Conservation (phyloP, 2,113 vertebrate genomes). For the Isichthys henryi region DNA sequence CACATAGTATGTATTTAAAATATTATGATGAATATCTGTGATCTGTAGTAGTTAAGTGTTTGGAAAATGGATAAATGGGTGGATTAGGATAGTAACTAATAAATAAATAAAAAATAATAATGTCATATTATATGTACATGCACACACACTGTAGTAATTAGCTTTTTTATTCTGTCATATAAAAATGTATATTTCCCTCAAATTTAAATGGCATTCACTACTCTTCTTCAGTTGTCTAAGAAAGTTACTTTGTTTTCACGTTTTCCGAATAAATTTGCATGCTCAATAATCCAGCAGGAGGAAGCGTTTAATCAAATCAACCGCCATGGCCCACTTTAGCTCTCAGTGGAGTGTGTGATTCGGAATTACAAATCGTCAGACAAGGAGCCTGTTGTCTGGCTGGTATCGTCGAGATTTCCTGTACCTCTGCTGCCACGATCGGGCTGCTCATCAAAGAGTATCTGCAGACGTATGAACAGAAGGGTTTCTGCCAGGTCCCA, state of each 20-base stretch:
- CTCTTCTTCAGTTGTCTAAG: constrained; percentile 18
- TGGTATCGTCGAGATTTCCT: constrained; percentile 48
- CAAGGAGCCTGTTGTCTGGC: constrained; percentile 32
- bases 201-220: constrained; percentile 21
- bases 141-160: not conserved
- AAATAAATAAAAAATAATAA: not conserved
- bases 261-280: constrained; percentile 29
- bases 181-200: constrained; percentile 6
- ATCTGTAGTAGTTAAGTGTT: not conserved
- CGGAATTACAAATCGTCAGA: constrained; percentile 48
- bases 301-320: constrained; percentile 22
- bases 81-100: not conserved
- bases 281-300: constrained; percentile 45
- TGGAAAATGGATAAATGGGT: not conserved
- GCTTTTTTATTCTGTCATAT: not conserved
- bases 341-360: constrained; percentile 48
- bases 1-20: not conserved
- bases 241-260: constrained; percentile 17
- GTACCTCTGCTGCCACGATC: constrained; percentile 56
- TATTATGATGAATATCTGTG: not conserved
- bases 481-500: constrained; percentile 47
- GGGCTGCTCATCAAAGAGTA: constrained; percentile 38
- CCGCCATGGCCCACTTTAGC: not conserved
- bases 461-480: constrained; percentile 42
- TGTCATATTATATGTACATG: not conserved